A percentile compares a stretch with the other conserved stretches of the same genome.
These are phyloP conservation scores for Perccottus glenii DNA, from an alignment of 2,113 vertebrate genomes.

Conservation along the genomic window DNA sequence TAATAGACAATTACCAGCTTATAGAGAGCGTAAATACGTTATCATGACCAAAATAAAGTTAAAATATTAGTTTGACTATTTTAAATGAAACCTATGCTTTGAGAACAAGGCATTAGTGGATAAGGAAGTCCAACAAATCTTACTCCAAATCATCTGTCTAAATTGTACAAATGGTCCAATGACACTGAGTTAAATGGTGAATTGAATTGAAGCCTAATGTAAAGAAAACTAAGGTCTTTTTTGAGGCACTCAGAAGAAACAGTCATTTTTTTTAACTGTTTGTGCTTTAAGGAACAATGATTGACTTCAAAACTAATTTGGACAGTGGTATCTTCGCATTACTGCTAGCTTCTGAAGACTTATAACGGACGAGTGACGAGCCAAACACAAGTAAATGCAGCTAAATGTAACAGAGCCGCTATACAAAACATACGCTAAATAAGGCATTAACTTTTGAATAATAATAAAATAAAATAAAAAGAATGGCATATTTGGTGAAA, in stretches of 20 bases:
- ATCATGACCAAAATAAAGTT: not conserved
- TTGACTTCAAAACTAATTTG: conserved; percentile 15
- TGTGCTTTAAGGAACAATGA: conserved; percentile 69
- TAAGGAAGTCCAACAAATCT: not conserved
- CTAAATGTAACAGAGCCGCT: conserved; percentile 65
- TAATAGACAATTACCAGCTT: no score
- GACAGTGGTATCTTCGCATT: conserved; percentile 29
- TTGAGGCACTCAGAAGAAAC: conserved; percentile 59
- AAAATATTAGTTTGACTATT: no score
- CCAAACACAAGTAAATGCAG: conserved; percentile 53
- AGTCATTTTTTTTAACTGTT: conserved; percentile 43
- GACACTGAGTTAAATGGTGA: not conserved
- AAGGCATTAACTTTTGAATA: conserved; percentile 76
- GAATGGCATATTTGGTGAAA: conserved; percentile 78
- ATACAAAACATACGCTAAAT: conserved; percentile 72
- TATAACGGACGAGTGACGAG: conserved; percentile 27
- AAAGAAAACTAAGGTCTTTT: conserved; percentile 13
- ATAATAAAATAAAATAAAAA: conserved; percentile 52
- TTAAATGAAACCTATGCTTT: not conserved
- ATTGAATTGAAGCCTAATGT: conserved; percentile 12
- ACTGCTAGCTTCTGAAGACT: conserved; percentile 12
- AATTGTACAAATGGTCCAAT: not conserved
- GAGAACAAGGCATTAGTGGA: not conserved
- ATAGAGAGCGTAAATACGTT: not conserved
- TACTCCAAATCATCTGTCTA: not conserved